phyloP scores from a whole-genome alignment of 2,888 invertebrate species.

The Heliconius ethilla region DNA sequence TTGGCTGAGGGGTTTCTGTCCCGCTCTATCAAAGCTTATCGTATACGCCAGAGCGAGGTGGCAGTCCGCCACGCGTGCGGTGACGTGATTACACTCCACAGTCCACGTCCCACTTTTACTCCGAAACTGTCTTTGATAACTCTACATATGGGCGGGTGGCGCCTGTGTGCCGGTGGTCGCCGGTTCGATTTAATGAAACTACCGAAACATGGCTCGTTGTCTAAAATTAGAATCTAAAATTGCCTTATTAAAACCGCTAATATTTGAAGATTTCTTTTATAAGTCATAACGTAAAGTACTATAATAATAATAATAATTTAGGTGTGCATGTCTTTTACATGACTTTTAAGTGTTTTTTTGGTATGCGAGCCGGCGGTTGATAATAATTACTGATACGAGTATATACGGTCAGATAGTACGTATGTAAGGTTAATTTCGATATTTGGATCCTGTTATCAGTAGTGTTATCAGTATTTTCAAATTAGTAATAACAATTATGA shows the following conservation, averaged over 20 bases:
- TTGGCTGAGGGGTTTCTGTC: constrained; percentile 45
- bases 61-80: constrained; percentile 65
- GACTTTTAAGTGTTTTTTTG: background rate
- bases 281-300: background rate
- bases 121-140: constrained; percentile 50
- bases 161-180: background rate
- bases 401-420: background rate
- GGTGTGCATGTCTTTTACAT: constrained; percentile 1
- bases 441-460: background rate
- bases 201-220: background rate
- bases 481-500: background rate
- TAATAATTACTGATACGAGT: background rate
- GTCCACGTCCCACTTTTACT: constrained; percentile 67
- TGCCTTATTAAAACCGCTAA: background rate
- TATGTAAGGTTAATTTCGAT: background rate
- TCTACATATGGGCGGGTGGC: background rate
- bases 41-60: constrained; percentile 52
- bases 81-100: constrained; percentile 65
- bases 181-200: background rate
- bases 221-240: constrained; percentile 1
- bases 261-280: no score
- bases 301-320: background rate
- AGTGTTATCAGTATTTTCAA: background rate
- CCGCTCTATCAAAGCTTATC: constrained; percentile 44
- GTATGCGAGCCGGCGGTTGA: background rate